Base-by-base conservation (phyloP, 2,888 invertebrate species). In the Athalia rosae region DNA sequence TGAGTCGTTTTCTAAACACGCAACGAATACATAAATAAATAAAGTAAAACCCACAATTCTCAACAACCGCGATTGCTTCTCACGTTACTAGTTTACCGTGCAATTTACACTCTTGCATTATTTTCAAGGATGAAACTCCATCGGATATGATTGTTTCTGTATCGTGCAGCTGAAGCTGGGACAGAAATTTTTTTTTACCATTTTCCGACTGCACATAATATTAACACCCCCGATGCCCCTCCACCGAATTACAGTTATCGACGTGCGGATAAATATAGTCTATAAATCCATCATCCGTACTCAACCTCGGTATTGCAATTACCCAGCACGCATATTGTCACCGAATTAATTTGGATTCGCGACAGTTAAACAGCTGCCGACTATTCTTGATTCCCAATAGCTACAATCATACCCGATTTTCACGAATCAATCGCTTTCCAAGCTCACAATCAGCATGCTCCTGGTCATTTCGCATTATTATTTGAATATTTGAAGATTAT, bases 51-150 rank as follows among this genome's bases (percentile, higher is more conserved):
- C 43, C 28, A 28, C 28, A 43, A 62, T 62, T 62, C 28, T 43
- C 28, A 28, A 28, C 28, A 28, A 48, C 13, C 66, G 69, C 69
- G 6, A 7, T 53, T 28, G 43, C 53, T 15, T n/a, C 43, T 13
- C n/a, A n/a, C 50, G 41, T 11, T 53, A 53, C n/a, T 50, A 41
- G 9, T 7, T 7, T 28, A 28, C 28, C 28, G 28, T 28, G 28
- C 28, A 28, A 28, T 28, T 28, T 28, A 28, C 28, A 28, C 28
- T 28, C 28, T 28, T 28, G 28, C 28, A 28, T 28, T 15, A 66
- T 48, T n/a, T 48, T 69, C 69, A 43, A 41, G 69, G 69, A 69
- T 53, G 43, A 53, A 69, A 69, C 28, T 66, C 5, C 9, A 13
- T 15, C 62, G n/a, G n/a, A 5, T 43, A 43, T 62, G 9, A 4